A percentile compares a stretch with the other conserved stretches of the same genome.
Evolutionary conservation across 2,797 vertebrate species (phyloP).

Genomic region (Pteropus rufus): DNA sequence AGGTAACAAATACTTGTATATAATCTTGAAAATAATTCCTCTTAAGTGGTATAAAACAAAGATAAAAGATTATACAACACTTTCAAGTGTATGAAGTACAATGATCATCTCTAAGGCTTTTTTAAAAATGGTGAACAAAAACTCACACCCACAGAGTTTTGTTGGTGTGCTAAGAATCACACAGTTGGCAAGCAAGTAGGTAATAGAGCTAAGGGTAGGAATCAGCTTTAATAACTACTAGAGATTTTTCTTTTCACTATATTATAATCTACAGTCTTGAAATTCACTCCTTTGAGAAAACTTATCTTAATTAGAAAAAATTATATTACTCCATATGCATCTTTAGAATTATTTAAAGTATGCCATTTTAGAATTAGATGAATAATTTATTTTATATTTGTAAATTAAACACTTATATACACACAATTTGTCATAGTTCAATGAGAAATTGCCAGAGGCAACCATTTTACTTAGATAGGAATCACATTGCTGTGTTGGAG

Average conservation of each 20-base stretch:
- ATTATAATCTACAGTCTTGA: background rate
- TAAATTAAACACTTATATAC: background rate
- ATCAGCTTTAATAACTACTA: background rate
- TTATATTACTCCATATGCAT: background rate
- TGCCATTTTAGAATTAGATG: background rate
- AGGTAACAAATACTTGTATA: background rate
- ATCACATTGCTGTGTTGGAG: background rate
- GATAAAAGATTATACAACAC: background rate
- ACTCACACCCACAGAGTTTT: background rate
- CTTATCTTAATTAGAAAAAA: background rate
- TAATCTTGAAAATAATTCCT: background rate
- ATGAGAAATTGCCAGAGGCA: background rate
- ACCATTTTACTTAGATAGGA: background rate
- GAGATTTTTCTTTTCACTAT: background rate
- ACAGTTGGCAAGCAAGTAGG: background rate
- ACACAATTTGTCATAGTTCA: background rate
- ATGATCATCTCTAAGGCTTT: background rate
- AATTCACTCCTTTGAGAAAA: background rate
- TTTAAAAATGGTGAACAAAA: background rate
- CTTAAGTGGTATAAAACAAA: background rate
- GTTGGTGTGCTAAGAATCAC: background rate
- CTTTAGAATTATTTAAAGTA: background rate
- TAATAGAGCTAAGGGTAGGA: background rate
- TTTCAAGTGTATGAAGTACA: background rate
- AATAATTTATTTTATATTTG: background rate